These are phyloP conservation scores for Lasiurus borealis DNA, from an alignment of 2,113 vertebrate genomes.

Conservation along the genomic window DNA sequence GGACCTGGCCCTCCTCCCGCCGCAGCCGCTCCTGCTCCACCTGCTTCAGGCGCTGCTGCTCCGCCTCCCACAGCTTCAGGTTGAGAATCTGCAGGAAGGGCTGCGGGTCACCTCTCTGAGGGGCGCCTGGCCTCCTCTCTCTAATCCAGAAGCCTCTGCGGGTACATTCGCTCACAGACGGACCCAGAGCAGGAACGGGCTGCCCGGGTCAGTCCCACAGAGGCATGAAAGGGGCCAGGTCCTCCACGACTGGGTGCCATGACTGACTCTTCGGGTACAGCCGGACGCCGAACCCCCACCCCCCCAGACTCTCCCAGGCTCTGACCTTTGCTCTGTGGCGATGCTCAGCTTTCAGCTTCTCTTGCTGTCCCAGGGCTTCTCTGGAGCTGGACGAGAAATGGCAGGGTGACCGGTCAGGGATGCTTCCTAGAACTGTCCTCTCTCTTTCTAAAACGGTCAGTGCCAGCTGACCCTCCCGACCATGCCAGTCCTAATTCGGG, in stretches of 20 bases:
- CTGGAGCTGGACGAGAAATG: constrained; percentile 88
- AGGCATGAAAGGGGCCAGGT: neutral
- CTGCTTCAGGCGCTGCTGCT: constrained; percentile 94
- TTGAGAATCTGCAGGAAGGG: constrained; percentile 90
- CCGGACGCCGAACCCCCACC: neutral
- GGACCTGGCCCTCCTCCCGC: constrained; percentile 91
- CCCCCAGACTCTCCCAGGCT: no score
- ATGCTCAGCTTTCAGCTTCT: constrained; percentile 97
- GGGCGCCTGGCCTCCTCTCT: neutral
- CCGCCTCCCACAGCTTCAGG: constrained; percentile 94
- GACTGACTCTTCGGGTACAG: neutral
- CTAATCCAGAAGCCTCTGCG: neutral
- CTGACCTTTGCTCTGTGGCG: constrained; percentile 94
- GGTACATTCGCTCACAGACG: neutral
- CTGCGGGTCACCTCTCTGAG: neutral
- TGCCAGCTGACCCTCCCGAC: neutral
- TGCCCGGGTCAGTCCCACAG: neutral
- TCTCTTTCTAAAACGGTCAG: neutral
- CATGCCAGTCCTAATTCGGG: neutral
- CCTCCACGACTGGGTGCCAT: neutral
- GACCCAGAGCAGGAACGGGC: neutral
- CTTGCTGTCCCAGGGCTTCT: constrained; percentile 96
- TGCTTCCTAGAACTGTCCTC: neutral
- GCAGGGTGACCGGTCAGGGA: neutral
- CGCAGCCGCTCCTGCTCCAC: constrained; percentile 92